These are phyloP conservation scores for Tragulus kanchil DNA, from an alignment of 2,113 vertebrate genomes.

Conservation along the genomic window DNA sequence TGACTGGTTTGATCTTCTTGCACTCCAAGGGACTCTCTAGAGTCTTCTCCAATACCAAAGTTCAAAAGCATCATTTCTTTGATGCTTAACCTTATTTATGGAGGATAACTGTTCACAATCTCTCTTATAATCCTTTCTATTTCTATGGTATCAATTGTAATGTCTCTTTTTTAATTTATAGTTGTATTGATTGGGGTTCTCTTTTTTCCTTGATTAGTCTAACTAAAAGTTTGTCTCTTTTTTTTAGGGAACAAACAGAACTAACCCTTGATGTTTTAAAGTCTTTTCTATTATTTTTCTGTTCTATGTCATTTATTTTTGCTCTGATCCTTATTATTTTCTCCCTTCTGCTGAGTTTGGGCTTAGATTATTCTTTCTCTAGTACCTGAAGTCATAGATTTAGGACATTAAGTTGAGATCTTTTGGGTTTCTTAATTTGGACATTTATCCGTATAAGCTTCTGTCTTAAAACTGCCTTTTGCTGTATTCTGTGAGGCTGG, in stretches of 20 bases:
- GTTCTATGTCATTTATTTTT: not conserved
- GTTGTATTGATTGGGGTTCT: not conserved
- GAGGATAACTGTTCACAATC: not conserved
- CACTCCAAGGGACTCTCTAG: not conserved
- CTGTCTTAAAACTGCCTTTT: not conserved
- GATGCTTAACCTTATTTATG: not conserved
- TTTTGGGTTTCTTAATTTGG: not conserved
- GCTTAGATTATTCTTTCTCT: not conserved
- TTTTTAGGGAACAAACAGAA: not conserved
- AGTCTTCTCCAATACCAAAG: not conserved
- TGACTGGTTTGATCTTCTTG: not conserved
- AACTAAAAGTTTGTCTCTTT: not conserved
- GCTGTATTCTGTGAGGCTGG: not conserved
- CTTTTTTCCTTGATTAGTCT: not conserved
- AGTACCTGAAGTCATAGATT: not conserved
- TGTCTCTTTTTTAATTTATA: not conserved
- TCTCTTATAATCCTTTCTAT: not conserved
- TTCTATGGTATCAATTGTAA: not conserved
- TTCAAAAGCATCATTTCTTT: not conserved
- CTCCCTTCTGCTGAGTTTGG: not conserved
- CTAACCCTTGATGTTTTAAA: not conserved
- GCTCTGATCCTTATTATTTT: not conserved
- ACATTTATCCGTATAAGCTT: not conserved
- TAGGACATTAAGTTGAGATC: not conserved
- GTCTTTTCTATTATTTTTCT: not conserved